These are phyloP conservation scores for Tamias sibiricus DNA, from an alignment of 2,113 vertebrate genomes.

Conservation along the genomic window DNA sequence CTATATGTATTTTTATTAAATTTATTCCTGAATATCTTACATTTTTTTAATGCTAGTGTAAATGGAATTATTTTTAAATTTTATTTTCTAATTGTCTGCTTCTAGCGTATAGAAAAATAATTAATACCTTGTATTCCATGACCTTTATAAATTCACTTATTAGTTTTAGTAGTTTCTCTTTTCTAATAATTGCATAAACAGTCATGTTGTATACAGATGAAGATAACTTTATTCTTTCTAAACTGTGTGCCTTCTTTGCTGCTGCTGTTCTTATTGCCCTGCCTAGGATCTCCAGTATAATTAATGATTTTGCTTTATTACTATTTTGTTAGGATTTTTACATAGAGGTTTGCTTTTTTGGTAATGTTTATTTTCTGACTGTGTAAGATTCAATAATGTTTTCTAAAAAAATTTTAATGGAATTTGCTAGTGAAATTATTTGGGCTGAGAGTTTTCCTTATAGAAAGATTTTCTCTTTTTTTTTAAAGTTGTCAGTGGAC, in stretches of 20 bases:
- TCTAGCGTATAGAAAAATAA: not conserved
- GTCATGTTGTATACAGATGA: not conserved
- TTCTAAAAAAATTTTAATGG: too few relatives aligned
- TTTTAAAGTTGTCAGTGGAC: too few relatives aligned
- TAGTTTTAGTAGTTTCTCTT: not conserved
- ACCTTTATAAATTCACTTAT: not conserved
- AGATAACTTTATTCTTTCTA: not conserved
- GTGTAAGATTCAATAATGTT: too few relatives aligned
- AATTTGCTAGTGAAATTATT: too few relatives aligned
- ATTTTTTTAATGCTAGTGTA: not conserved
- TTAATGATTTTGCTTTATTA: too few relatives aligned
- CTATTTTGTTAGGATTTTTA: too few relatives aligned
- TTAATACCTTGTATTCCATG: not conserved
- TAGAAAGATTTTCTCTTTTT: too few relatives aligned
- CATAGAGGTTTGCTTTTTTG: too few relatives aligned
- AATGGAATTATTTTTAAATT: not conserved
- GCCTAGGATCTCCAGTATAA: not conserved
- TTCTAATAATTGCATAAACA: not conserved
- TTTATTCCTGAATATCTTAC: not conserved
- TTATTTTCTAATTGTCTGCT: not conserved
- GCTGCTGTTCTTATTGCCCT: not conserved
- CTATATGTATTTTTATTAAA: not conserved
- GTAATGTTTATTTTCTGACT: too few relatives aligned
- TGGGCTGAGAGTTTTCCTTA: too few relatives aligned
- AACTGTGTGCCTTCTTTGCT: not conserved